Conservation (phyloP, 2,113 vertebrate genomes). For the Ictalurus furcatus region DNA sequence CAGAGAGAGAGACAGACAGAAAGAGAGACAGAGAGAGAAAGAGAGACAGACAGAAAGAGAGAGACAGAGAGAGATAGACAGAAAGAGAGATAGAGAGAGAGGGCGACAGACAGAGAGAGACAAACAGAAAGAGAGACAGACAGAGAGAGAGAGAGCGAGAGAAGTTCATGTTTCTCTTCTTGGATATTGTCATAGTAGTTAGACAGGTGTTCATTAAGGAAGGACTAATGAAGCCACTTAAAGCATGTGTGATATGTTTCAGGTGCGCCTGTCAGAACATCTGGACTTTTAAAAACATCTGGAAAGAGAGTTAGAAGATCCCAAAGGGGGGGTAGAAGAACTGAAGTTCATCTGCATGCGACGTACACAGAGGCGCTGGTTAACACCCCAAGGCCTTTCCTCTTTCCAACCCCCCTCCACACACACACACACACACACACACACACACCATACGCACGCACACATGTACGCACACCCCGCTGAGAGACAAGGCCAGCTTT, state of each 20-base stretch:
- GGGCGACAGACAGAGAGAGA: too few relatives aligned
- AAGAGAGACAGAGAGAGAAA: too few relatives aligned
- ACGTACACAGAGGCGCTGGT: constrained; percentile 34
- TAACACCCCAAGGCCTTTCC: constrained; percentile 41
- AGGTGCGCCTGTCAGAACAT: constrained; percentile 11
- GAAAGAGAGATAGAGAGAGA: too few relatives aligned
- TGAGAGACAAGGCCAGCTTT: constrained; percentile 53
- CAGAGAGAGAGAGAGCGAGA: not conserved
- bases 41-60: too few relatives aligned
- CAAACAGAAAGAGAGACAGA: not conserved
- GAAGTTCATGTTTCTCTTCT: not conserved
- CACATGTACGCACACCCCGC: constrained; percentile 5
- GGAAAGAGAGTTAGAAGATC: constrained; percentile 6
- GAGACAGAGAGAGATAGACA: too few relatives aligned
- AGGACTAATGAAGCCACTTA: constrained; percentile 5
- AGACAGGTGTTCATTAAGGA: not conserved
- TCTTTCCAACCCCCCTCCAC: constrained; percentile 14
- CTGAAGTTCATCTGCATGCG: constrained; percentile 51
- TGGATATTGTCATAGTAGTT: not conserved
- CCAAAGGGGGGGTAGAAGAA: not conserved
- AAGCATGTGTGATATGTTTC: not conserved
- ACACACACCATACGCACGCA: not conserved
- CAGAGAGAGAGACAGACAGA: not conserved
- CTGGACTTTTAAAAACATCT: constrained; percentile 19
- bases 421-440: constrained; percentile 16